Evolutionary conservation across 2,797 vertebrate species (phyloP).

Genomic region (Pseudomugil gertrudae): DNA sequence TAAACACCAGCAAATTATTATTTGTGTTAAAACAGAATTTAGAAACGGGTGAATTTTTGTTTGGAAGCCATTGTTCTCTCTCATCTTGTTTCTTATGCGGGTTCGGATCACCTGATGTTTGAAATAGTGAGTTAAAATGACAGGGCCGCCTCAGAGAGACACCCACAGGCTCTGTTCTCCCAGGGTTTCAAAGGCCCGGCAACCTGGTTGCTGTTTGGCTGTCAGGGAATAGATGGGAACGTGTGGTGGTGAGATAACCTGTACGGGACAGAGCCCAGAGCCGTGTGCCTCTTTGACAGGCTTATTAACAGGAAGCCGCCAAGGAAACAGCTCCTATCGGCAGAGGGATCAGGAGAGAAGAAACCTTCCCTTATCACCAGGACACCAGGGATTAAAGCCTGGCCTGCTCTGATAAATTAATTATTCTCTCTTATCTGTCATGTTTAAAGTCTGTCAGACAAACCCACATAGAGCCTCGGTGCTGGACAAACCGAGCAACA

Average conservation of each 20-base stretch:
- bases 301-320: slow-evolving; percentile 82
- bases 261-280: slow-evolving; percentile 70
- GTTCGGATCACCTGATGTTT: slow-evolving; percentile 68
- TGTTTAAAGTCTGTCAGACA: slow-evolving; percentile 79
- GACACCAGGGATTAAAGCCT: slow-evolving; percentile 85
- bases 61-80: slow-evolving; percentile 17
- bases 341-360: slow-evolving; percentile 78
- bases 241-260: slow-evolving; percentile 82
- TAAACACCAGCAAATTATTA: slow-evolving; percentile 46
- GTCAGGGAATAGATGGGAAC: slow-evolving; percentile 76
- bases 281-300: slow-evolving; percentile 79
- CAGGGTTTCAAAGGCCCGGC: slow-evolving; percentile 73
- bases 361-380: slow-evolving; percentile 82
- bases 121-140: slow-evolving; percentile 80
- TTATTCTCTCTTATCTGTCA: slow-evolving; percentile 83
- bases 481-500: slow-evolving; percentile 40
- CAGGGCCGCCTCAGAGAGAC: slow-evolving; percentile 70
- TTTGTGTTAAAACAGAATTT: slow-evolving; percentile 64
- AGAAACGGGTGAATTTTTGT: slow-evolving; percentile 11
- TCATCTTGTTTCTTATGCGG: slow-evolving; percentile 37
- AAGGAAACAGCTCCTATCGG: slow-evolving; percentile 77
- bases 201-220: slow-evolving; percentile 62
- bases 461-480: slow-evolving; percentile 63
- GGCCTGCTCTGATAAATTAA: slow-evolving; percentile 84
- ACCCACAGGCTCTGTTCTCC: slow-evolving; percentile 65